These are phyloP conservation scores for Cylloceria caligata DNA, from an alignment of 2,888 invertebrate species.

Conservation along the genomic window DNA sequence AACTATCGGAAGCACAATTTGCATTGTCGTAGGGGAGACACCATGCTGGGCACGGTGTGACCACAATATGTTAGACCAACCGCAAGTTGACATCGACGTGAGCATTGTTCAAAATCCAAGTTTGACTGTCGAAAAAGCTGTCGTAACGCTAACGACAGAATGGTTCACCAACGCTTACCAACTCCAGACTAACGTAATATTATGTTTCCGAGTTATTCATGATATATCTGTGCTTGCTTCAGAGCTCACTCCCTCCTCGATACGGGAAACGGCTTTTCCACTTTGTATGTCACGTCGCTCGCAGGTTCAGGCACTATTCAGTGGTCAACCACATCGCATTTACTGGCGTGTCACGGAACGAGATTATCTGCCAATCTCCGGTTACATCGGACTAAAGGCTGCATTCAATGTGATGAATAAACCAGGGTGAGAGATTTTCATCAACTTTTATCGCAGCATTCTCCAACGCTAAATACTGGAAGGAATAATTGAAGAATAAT, in stretches of 20 bases:
- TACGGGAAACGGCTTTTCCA: slow-evolving; percentile 9
- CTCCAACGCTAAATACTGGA: not conserved
- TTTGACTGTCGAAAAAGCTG: slow-evolving; percentile 63
- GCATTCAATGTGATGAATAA: slow-evolving; percentile 71
- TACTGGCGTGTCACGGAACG: slow-evolving; percentile 73
- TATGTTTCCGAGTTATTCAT: slow-evolving; percentile 15
- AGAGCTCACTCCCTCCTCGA: not conserved
- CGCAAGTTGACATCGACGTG: slow-evolving; percentile 67
- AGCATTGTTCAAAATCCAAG: slow-evolving; percentile 74
- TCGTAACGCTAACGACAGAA: slow-evolving; percentile 67
- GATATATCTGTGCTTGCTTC: not conserved
- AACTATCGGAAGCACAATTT: slow-evolving; percentile 29
- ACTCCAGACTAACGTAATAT: slow-evolving; percentile 69
- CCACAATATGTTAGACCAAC: slow-evolving; percentile 59
- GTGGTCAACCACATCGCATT: slow-evolving; percentile 71
- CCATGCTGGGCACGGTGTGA: slow-evolving; percentile 20
- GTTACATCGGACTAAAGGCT: slow-evolving; percentile 73
- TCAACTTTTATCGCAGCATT: slow-evolving; percentile 4
- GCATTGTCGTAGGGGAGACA: not conserved
- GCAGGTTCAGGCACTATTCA: slow-evolving; percentile 71
- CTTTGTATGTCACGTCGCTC: slow-evolving; percentile 17
- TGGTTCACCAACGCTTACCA: slow-evolving; percentile 66
- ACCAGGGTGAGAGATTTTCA: slow-evolving; percentile 66
- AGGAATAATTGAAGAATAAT: not conserved
- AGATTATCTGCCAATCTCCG: slow-evolving; percentile 72